Percentiles rank a stretch among this genome's conserved stretches.
Conservation (phyloP, 1,140 invertebrate genomes). For the Dendrolimus punctatus region DNA sequence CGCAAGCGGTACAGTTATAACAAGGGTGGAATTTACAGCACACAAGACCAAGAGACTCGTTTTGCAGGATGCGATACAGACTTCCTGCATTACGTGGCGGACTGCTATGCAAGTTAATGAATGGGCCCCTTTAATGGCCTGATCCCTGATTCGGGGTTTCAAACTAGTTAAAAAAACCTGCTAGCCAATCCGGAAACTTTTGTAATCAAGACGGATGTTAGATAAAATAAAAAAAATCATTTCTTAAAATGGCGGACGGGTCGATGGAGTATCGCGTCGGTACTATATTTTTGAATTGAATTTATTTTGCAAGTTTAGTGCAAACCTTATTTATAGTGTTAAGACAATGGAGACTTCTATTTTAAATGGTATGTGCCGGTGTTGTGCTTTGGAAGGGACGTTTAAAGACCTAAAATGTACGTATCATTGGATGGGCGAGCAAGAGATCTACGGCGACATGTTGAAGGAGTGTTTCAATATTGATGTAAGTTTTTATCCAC, state of each 20-base stretch:
- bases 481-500: constrained; percentile 30
- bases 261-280: constrained; percentile 27
- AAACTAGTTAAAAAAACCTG: too few relatives aligned
- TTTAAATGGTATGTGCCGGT: constrained; percentile 48
- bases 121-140: too few relatives aligned
- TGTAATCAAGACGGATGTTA: too few relatives aligned
- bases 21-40: too few relatives aligned
- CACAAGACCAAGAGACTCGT: too few relatives aligned
- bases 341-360: constrained; percentile 37
- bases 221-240: constrained; percentile 1
- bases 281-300: constrained; percentile 21
- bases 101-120: too few relatives aligned
- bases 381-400: constrained; percentile 51
- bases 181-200: too few relatives aligned
- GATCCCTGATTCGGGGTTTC: too few relatives aligned
- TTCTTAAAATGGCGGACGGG: constrained; percentile 45
- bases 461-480: constrained; percentile 57
- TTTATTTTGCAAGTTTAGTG: constrained; percentile 5
- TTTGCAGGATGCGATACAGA: too few relatives aligned
- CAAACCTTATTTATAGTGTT: background rate
- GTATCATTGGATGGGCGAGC: constrained; percentile 57
- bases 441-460: constrained; percentile 58
- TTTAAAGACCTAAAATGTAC: constrained; percentile 48
- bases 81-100: too few relatives aligned
- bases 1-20: too few relatives aligned